Conservation (phyloP, 2,113 vertebrate genomes). For the human (Homo sapiens) region DNA sequence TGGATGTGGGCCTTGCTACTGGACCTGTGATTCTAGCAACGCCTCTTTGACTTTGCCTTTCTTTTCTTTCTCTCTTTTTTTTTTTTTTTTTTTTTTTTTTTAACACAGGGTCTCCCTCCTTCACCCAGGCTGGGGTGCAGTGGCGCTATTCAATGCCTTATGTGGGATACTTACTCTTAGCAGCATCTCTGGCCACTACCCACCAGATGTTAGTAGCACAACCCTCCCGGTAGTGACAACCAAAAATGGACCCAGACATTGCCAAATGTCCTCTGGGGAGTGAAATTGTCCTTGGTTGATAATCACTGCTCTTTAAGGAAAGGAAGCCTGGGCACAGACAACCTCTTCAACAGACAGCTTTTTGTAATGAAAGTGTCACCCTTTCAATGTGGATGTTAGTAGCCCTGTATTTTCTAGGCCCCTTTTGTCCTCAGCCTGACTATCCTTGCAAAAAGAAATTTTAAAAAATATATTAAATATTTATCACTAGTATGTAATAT, state of each 20-base stretch:
- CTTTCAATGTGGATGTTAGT: background rate
- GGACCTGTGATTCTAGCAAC: background rate
- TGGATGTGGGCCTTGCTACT: background rate
- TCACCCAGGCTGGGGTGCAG: too few relatives aligned
- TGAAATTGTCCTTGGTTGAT: background rate
- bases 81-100: too few relatives aligned
- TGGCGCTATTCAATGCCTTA: background rate
- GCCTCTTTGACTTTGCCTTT: background rate
- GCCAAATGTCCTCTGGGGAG: background rate
- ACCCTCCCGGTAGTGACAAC: background rate
- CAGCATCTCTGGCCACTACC: background rate
- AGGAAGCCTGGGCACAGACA: background rate
- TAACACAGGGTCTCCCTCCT: too few relatives aligned
- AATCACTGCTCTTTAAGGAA: background rate
- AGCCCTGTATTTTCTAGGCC: background rate
- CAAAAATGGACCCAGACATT: background rate
- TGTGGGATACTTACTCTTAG: too few relatives aligned
- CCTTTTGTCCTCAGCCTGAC: background rate
- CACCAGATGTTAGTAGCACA: background rate
- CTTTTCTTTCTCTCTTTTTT: too few relatives aligned
- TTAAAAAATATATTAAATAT: background rate
- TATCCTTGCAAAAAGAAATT: background rate
- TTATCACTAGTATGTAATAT: background rate
- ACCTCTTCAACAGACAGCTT: background rate
- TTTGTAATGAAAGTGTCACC: background rate